phyloP scores from a whole-genome alignment of 2,113 vertebrate species.

The Rousettus leschenaultii region DNA sequence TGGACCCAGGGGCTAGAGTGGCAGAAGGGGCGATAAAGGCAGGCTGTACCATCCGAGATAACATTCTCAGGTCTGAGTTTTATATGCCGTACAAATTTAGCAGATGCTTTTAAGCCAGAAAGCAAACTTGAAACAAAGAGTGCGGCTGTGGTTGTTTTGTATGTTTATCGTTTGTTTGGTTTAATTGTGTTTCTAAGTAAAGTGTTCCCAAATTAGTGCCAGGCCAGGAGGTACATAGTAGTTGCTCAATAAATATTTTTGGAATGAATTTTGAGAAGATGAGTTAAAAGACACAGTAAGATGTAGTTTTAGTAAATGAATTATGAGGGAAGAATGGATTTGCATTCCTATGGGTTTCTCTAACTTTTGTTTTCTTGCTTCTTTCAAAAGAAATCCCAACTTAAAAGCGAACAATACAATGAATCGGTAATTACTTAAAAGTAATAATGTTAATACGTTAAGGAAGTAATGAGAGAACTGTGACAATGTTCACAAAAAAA shows the following conservation, averaged over 20 bases:
- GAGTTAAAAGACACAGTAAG: background rate
- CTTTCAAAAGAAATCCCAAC: slow-evolving; percentile 8
- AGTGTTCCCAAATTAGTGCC: background rate
- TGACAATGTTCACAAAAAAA: background rate
- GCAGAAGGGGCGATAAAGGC: background rate
- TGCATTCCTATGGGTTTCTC: background rate
- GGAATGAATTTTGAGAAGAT: background rate
- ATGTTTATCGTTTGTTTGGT: background rate
- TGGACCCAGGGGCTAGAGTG: fast-evolving
- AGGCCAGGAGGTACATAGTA: background rate
- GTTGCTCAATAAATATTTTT: background rate
- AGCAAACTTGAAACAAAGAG: background rate
- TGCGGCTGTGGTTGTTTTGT: background rate
- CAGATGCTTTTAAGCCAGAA: background rate
- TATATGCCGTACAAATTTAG: background rate
- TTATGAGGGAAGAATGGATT: background rate
- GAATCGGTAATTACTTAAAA: background rate
- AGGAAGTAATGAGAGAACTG: background rate
- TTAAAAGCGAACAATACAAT: background rate
- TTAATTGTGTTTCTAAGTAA: background rate
- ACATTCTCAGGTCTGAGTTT: background rate
- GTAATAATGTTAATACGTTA: background rate
- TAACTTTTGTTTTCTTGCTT: background rate
- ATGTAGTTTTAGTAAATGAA: background rate
- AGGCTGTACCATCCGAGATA: background rate